These are phyloP conservation scores for Brachionus calyciflorus DNA, from an alignment of 1,140 invertebrate species.

Conservation along the genomic window DNA sequence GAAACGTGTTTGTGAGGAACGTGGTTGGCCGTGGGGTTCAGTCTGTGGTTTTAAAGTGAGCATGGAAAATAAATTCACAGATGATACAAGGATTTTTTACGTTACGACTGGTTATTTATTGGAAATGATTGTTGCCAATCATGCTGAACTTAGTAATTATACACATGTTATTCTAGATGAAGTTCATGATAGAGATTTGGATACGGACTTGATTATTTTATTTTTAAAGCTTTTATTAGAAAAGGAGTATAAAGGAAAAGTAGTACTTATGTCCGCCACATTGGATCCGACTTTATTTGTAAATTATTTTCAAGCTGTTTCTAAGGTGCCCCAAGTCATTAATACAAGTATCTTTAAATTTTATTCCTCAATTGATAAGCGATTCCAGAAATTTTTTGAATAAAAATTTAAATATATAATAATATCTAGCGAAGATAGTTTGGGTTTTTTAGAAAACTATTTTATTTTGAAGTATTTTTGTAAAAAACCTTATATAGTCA, in stretches of 20 bases:
- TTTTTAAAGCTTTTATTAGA: conserved; percentile 55
- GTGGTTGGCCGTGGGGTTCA: conserved; percentile 56
- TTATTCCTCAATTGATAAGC: no score
- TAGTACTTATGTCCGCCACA: conserved; percentile 68
- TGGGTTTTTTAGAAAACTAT: no score
- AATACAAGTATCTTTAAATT: no score
- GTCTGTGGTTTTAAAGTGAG: conserved; percentile 59
- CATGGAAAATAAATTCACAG: conserved; percentile 47
- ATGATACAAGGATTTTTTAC: conserved; percentile 56
- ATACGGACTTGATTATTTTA: conserved; percentile 57
- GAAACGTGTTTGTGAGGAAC: conserved; percentile 55
- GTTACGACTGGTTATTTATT: conserved; percentile 60
- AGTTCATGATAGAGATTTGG: conserved; percentile 59
- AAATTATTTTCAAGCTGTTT: no score
- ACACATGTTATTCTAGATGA: conserved; percentile 61
- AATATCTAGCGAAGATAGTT: no score
- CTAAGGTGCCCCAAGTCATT: no score
- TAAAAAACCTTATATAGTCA: no score
- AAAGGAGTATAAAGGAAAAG: conserved; percentile 59
- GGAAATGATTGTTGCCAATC: conserved; percentile 56
- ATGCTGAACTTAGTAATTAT: conserved; percentile 49
- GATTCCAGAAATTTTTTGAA: no score
- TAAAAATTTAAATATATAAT: no score
- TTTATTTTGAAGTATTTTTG: no score
- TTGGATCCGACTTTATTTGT: background rate